Base-by-base conservation (phyloP, 2,797 vertebrate genomes). In the Ctenopoma multispine region DNA sequence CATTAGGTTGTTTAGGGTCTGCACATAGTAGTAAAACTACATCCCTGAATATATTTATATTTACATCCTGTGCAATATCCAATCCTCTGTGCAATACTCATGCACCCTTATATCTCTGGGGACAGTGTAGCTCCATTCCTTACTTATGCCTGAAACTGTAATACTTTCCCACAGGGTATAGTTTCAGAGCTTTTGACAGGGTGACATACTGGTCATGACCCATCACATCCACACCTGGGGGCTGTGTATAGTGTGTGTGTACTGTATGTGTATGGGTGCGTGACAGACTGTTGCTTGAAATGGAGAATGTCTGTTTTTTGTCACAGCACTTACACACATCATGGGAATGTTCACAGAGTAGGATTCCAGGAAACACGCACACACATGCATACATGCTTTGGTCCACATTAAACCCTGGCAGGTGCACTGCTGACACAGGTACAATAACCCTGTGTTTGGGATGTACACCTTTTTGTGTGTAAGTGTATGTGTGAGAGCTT, bases 381-480 rank as follows among this genome's bases (percentile, higher is more conserved):
- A 56, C 27, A 29, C 21, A 54, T 41, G 38, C 43, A 24, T 0
- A 41, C 47, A 73, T 56, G 51, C 44, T 74, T 57, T 64, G 21
- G 62, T 70, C 69, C 18, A 63, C 59, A 57, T n/a, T 65, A 63
- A 71, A 72, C 69, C 59, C 71, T 36, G 60, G 71, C 89, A 90
- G 90, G 81, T 89, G 89, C 72, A 76, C 80, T 83, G 82, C 72
- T 81, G 85, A 88, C 81, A 82, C 31, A 43, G 55, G 44, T 63
- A 90, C 83, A 90, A 87, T 80, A 81, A 81, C 63, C 76, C 70
- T 85, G 81, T 89, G 86, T 88, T 63, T 66, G 65, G 56, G 73
- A 51, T 43, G 62, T 60, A 21, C 74, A 63, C 76, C 58, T 81
- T 71, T 76, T 3, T 67, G 43, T 62, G 51, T 77, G 11, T 38